Evolutionary conservation across 2,888 invertebrate genomes (phyloP), one percentile per base, ranked within the genome.

Genomic region (Sphaerophoria taeniata): DNA sequence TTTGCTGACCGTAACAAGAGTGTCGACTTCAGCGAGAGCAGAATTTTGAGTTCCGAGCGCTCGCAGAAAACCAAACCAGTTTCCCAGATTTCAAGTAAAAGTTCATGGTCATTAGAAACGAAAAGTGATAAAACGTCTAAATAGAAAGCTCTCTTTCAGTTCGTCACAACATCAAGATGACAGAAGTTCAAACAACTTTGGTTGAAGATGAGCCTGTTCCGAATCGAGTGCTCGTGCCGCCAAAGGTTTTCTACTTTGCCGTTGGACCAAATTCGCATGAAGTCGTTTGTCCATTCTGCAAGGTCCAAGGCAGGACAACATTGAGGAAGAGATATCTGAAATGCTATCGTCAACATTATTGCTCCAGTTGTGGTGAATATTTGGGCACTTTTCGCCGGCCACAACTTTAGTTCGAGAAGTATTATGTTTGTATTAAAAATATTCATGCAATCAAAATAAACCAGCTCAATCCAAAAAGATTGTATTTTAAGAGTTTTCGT

Each of bases 381-480:
- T 87, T 91, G 84, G 91, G 91, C 53, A 89, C 90, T 36, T 91
- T 89, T 76, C 88, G 89, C n/a, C 88, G 91, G 33, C 91, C 91
- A 7, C 90, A 91, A 76, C 88, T 91, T 39, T 91, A 88, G 24
- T 24, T 24, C 24, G 53, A 70, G 56, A 73, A 33, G 31, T 16
- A 12, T 39, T 55, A 45, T 43, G n/a, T 67, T 67, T 36, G 60
- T 78, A 36, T 58, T 63, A 45, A 24, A n/a, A 45, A 16, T 51
- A 16, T 67, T 58, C 12, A 72, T 74, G 53, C 47, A 39, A 47
- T 33, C 1, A 63, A 60, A 60, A 67, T 53, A 67, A n/a, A 39
- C 3, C 43, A 7, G 4, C 24, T 39, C 39, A 9, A 39, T 53
- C 67, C 53, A 1, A 53, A 67, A 51, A 67, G 67, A 67, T 43